Conservation (phyloP, 2,113 vertebrate species). For the Anarhynchus alexandrinus region DNA sequence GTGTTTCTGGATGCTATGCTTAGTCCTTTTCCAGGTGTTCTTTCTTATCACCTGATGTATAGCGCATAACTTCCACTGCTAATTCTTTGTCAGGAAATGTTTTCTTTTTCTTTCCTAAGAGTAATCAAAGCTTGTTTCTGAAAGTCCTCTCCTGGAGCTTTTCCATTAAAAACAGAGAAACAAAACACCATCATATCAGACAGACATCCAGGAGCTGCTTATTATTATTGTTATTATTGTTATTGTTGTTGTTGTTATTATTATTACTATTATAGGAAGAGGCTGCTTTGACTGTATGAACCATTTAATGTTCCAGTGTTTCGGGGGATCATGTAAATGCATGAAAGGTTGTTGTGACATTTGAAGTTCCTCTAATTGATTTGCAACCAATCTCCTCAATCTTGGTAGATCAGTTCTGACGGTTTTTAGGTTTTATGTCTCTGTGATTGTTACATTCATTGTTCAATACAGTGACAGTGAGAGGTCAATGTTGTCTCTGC, state of each 20-base stretch:
- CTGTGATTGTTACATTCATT: not conserved
- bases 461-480: not conserved
- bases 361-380: slow-evolving; percentile 23
- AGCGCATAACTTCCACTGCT: not conserved
- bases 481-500: not conserved
- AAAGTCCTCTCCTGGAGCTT: not conserved
- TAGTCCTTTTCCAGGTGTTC: not conserved
- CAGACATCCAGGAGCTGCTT: not conserved
- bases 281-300: not conserved
- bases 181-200: not conserved
- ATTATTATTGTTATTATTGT: not conserved
- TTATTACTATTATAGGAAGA: not conserved
- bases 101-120: not conserved
- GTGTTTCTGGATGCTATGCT: not conserved
- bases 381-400: not conserved
- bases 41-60: not conserved
- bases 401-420: not conserved
- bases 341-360: slow-evolving; percentile 2
- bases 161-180: not conserved
- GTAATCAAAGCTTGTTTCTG: not conserved
- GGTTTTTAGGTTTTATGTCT: not conserved
- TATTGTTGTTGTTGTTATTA: not conserved
- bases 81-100: not conserved
- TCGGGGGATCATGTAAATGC: not conserved
- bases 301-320: not conserved